Conservation (phyloP, 92 coral and sea anemone genomes). For the Micromussa lordhowensis region DNA sequence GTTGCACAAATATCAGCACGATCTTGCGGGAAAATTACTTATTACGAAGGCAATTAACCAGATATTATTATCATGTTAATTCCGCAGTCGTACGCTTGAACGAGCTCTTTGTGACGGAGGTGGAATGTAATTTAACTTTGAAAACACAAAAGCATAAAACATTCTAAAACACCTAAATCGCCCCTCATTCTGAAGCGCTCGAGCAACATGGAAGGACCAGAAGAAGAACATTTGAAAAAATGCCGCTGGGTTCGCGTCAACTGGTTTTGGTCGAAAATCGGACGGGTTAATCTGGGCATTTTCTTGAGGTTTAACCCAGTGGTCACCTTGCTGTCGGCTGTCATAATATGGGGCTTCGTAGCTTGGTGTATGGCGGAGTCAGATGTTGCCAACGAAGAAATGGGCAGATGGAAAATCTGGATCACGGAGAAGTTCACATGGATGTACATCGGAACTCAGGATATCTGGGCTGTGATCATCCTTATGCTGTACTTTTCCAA, state of each 20-base stretch:
- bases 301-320: slow-evolving; percentile 72
- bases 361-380: slow-evolving; percentile 77
- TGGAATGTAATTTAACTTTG: neutral
- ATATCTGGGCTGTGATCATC: slow-evolving; percentile 89
- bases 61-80: slow-evolving; percentile 28
- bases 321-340: slow-evolving; percentile 74
- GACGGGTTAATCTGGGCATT: slow-evolving; percentile 24
- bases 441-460: slow-evolving; percentile 90
- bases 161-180: neutral
- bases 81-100: slow-evolving; percentile 10
- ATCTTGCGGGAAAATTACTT: slow-evolving; percentile 26
- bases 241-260: slow-evolving; percentile 26
- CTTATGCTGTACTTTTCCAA: slow-evolving; percentile 86
- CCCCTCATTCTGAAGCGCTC: neutral
- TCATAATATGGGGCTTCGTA: slow-evolving; percentile 86
- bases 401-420: slow-evolving; percentile 76
- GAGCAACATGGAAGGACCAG: neutral
- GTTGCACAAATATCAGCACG: slow-evolving; percentile 4
- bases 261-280: slow-evolving; percentile 17
- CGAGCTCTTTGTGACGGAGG: slow-evolving; percentile 29
- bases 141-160: neutral
- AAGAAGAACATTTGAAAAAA: slow-evolving; percentile 36
- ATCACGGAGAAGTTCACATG: slow-evolving; percentile 86
- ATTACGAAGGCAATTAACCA: slow-evolving; percentile 16
- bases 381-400: slow-evolving; percentile 69